These are phyloP conservation scores for Blastobasis lacticolella DNA, from an alignment of 2,888 invertebrate genomes.

Conservation along the genomic window DNA sequence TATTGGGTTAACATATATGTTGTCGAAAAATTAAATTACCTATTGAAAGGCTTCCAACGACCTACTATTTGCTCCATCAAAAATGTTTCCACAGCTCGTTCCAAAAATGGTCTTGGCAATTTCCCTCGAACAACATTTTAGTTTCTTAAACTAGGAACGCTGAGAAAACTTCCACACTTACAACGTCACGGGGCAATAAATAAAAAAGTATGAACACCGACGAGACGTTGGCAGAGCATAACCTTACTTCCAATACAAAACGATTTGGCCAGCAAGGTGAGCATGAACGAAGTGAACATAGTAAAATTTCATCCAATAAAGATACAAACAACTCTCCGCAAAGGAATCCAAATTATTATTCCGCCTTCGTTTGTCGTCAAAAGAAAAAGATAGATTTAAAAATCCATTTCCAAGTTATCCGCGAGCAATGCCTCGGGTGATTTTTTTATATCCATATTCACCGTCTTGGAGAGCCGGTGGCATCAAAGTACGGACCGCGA, in stretches of 20 bases:
- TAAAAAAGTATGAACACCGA: conserved; percentile 5
- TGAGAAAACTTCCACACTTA: conserved; percentile 6
- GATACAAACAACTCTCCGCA: not conserved
- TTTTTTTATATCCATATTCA: conserved; percentile 35
- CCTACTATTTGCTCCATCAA: no score
- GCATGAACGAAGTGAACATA: not conserved
- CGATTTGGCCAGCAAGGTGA: not conserved
- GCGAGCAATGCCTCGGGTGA: conserved; percentile 24
- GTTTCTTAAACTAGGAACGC: conserved; percentile 3
- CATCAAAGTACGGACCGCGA: conserved; percentile 7
- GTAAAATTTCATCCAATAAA: no score
- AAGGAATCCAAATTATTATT: conserved; percentile 41
- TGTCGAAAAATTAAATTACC: no score
- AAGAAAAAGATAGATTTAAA: conserved; percentile 31
- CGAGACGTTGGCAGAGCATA: not conserved
- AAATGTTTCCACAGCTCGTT: no score
- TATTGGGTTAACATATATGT: no score
- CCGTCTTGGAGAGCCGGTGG: conserved; percentile 16
- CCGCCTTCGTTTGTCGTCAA: conserved; percentile 46
- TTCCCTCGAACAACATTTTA: not conserved
- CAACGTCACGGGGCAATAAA: conserved; percentile 10
- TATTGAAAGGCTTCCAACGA: no score
- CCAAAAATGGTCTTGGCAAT: conserved; percentile 4
- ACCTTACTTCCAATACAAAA: conserved; percentile 4
- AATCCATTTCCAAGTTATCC: conserved; percentile 33